phyloP scores from a whole-genome alignment of 37 sponge, comb jelly and placozoan genomes.

The Bolinopsis microptera region DNA sequence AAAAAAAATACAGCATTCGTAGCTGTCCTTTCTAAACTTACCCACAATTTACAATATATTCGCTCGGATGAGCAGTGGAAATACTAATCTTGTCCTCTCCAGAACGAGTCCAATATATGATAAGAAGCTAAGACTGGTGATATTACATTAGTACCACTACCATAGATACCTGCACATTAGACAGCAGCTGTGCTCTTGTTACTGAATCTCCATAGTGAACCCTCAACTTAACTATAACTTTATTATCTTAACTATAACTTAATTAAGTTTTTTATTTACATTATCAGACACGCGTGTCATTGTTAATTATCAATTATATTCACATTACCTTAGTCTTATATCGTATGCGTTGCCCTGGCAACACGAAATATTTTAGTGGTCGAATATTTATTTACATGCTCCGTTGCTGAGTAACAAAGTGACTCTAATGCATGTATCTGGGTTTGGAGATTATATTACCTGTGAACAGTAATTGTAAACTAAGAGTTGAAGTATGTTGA shows the following conservation, averaged over 20 bases:
- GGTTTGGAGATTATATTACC: neutral
- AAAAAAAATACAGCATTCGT: too few relatives aligned
- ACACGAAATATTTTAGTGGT: neutral
- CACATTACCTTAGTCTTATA: neutral
- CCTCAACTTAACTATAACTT: neutral
- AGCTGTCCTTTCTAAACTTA: too few relatives aligned
- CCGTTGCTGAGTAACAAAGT: neutral
- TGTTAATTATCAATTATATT: neutral
- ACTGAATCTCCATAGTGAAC: neutral
- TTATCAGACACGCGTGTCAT: neutral
- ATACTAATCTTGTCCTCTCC: too few relatives aligned
- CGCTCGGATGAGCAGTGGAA: too few relatives aligned
- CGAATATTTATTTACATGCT: neutral
- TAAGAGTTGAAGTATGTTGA: neutral
- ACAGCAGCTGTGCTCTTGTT: neutral
- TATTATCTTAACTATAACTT: neutral
- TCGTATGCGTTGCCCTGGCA: neutral
- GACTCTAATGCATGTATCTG: neutral
- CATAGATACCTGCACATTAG: too few relatives aligned
- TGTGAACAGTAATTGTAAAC: neutral
- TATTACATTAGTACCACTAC: too few relatives aligned
- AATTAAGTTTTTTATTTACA: neutral
- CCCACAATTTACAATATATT: too few relatives aligned
- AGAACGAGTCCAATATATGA: too few relatives aligned
- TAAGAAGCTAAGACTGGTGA: too few relatives aligned